These are phyloP conservation scores for Drosophila nr. perissopoda DNA, from an alignment of 2,888 invertebrate genomes.

Conservation along the genomic window DNA sequence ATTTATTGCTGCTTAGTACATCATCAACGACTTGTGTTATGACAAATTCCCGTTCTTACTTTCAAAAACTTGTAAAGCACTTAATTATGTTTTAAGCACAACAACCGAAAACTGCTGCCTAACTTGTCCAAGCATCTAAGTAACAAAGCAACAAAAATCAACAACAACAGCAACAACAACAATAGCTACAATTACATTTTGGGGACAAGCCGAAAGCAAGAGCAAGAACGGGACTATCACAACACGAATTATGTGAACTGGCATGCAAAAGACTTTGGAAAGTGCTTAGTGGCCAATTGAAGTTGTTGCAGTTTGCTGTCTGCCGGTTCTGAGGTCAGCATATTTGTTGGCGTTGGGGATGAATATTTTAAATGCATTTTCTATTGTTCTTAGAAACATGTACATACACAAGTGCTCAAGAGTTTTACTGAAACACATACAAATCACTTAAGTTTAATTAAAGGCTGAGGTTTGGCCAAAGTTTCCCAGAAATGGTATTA, in stretches of 20 bases:
- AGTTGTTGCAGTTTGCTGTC: constrained; percentile 65
- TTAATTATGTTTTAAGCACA: constrained; percentile 77
- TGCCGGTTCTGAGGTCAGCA: constrained; percentile 40
- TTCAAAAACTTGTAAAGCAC: constrained; percentile 76
- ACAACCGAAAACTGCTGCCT: constrained; percentile 55
- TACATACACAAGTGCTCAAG: neutral
- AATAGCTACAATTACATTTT: constrained; percentile 34
- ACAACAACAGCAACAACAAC: constrained; percentile 10
- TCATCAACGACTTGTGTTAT: constrained; percentile 68
- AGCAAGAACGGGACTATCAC: constrained; percentile 56
- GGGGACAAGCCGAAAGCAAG: constrained; percentile 33
- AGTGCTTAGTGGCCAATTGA: constrained; percentile 78
- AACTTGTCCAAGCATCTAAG: constrained; percentile 33
- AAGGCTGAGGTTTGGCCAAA: constrained; percentile 4
- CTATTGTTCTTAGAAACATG: neutral
- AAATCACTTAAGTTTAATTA: constrained; percentile 12
- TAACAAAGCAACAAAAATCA: constrained; percentile 27
- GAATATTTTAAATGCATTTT: constrained; percentile 5
- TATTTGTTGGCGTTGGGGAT: constrained; percentile 2
- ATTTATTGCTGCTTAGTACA: constrained; percentile 72
- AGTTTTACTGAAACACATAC: neutral
- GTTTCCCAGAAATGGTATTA: constrained; percentile 4
- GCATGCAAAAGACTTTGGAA: constrained; percentile 79
- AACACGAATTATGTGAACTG: constrained; percentile 71
- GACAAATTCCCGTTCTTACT: constrained; percentile 66